Conservation (phyloP, 1,140 invertebrate species). For the Kradibia gibbosae region DNA sequence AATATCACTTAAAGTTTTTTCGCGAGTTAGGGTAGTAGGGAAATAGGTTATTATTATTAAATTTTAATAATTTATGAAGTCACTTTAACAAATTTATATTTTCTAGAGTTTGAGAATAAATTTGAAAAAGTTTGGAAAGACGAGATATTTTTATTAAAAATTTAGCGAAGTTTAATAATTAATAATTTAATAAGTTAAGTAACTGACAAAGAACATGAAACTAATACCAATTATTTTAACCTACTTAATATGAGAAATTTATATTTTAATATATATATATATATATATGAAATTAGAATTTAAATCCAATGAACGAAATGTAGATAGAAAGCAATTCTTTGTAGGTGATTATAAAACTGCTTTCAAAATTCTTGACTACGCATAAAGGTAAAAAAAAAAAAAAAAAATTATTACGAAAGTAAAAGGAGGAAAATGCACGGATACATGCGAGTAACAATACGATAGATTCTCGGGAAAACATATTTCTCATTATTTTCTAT, state of each 20-base stretch:
- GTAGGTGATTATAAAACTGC: too few species aligned
- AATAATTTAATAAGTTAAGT: not conserved
- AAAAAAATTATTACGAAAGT: too few species aligned
- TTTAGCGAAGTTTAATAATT: not conserved
- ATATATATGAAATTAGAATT: too few species aligned
- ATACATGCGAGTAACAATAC: too few species aligned
- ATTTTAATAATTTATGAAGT: conserved; percentile 6
- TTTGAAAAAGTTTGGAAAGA: not conserved
- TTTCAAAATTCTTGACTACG: too few species aligned
- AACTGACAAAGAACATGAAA: not conserved
- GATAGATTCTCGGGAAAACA: too few species aligned
- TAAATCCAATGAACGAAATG: too few species aligned
- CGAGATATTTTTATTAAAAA: not conserved
- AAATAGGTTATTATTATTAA: not conserved
- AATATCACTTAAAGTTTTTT: conserved; percentile 4
- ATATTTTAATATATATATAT: too few species aligned
- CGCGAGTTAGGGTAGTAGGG: not conserved
- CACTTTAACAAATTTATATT: not conserved
- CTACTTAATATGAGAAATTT: not conserved
- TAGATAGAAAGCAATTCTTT: too few species aligned
- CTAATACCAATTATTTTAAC: not conserved
- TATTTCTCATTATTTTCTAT: too few species aligned
- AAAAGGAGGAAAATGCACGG: too few species aligned
- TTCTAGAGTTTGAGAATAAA: not conserved
- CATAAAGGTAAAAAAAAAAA: too few species aligned